phyloP scores from a whole-genome alignment of 2,797 vertebrate species.

The Acanthis flammea region DNA sequence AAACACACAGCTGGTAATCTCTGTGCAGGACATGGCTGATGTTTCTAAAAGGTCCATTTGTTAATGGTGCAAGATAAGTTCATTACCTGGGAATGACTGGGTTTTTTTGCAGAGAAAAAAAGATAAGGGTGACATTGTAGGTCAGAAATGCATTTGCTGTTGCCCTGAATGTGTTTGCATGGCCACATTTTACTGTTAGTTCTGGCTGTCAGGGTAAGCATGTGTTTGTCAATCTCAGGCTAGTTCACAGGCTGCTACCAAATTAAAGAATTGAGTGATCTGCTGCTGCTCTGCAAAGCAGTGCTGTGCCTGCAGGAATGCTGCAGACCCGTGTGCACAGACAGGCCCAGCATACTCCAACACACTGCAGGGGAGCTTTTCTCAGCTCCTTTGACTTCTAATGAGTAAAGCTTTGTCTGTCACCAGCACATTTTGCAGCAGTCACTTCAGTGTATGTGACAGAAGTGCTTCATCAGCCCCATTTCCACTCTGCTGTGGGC shows the following conservation, averaged over 20 bases:
- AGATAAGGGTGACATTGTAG: neutral
- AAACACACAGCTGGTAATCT: neutral
- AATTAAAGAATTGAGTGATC: neutral
- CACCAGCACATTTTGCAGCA: neutral
- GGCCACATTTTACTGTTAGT: neutral
- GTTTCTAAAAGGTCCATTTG: neutral
- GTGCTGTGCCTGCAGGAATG: neutral
- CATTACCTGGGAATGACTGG: neutral
- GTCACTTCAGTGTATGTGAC: neutral
- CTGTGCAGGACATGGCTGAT: neutral
- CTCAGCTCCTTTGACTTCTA: neutral
- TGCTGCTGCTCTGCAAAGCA: neutral
- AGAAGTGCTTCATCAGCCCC: neutral
- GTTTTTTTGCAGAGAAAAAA: neutral
- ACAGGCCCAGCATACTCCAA: neutral
- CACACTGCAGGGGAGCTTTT: neutral
- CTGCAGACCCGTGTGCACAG: neutral
- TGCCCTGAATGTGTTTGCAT: neutral
- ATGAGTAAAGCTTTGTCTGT: neutral
- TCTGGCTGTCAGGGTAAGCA: neutral
- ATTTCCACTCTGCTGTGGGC: neutral
- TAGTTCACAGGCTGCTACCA: neutral
- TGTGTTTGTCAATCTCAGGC: neutral
- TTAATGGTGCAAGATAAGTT: neutral
- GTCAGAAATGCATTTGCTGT: neutral